phyloP scores from a whole-genome alignment of 2,797 vertebrate species.

The Balearica regulorum region DNA sequence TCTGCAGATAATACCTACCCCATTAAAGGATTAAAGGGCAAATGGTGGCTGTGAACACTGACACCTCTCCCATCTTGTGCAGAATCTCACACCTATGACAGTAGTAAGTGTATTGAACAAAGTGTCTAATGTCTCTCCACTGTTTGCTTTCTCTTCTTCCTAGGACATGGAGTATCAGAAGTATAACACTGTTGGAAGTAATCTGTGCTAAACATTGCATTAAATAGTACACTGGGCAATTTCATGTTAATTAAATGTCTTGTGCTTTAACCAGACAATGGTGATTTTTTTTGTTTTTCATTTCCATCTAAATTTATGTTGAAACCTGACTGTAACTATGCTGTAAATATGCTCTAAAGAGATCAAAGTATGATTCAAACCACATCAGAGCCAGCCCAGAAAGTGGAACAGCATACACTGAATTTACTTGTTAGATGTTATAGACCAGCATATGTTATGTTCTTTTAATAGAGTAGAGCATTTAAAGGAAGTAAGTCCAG shows the following conservation, averaged over 20 bases:
- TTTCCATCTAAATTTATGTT: not conserved
- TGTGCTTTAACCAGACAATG: not conserved
- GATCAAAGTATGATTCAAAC: not conserved
- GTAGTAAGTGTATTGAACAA: not conserved
- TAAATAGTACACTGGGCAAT: not conserved
- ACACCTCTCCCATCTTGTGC: not conserved
- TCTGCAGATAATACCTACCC: not conserved
- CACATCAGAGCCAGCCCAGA: not conserved
- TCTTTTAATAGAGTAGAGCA: not conserved
- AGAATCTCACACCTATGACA: not conserved
- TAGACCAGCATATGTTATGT: not conserved
- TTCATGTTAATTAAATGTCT: not conserved
- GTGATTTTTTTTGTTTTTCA: not conserved
- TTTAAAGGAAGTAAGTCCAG: not conserved
- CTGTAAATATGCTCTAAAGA: not conserved
- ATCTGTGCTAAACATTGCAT: not conserved
- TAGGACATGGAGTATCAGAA: not conserved
- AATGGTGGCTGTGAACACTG: not conserved
- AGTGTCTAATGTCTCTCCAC: not conserved
- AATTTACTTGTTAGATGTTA: not conserved
- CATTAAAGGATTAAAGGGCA: not conserved
- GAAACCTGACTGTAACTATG: not conserved
- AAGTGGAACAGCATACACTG: not conserved
- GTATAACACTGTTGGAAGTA: not conserved
- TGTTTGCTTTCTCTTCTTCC: not conserved